Evolutionary conservation across 35 echinoderm and acorn worm genomes (phyloP).

Genomic region (Amphiura filiformis): DNA sequence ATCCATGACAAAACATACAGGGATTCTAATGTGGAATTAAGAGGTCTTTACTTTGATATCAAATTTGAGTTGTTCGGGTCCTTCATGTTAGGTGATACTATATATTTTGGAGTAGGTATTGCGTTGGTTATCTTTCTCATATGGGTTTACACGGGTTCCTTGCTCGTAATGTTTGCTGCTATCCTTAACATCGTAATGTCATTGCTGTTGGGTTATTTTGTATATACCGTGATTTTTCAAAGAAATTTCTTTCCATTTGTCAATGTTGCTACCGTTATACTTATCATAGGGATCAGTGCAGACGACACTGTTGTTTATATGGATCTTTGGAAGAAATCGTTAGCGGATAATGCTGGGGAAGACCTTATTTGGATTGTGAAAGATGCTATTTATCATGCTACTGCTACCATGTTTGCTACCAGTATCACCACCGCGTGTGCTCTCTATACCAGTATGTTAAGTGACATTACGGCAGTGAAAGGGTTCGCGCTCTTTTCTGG

Average conservation of each 20-base stretch:
- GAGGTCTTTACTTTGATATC: slow-evolving; percentile 37
- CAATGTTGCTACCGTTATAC: slow-evolving; percentile 45
- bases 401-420: slow-evolving; percentile 82
- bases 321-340: slow-evolving; percentile 58
- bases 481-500: slow-evolving; percentile 82
- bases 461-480: slow-evolving; percentile 68
- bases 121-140: slow-evolving; percentile 46
- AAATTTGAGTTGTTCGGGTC: slow-evolving; percentile 63
- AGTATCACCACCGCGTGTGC: slow-evolving; percentile 85
- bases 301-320: slow-evolving; percentile 87
- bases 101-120: slow-evolving; percentile 54
- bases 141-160: slow-evolving; percentile 76
- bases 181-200: slow-evolving; percentile 75
- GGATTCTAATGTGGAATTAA: slow-evolving; percentile 48
- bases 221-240: slow-evolving; percentile 64
- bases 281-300: slow-evolving; percentile 83
- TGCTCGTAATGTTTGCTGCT: slow-evolving; percentile 50
- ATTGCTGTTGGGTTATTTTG: slow-evolving; percentile 58
- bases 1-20: slow-evolving; percentile 1
- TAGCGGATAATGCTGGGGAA: not conserved
- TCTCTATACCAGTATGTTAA: slow-evolving; percentile 60
- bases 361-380: slow-evolving; percentile 2
- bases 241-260: slow-evolving; percentile 82
- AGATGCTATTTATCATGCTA: slow-evolving; percentile 66
- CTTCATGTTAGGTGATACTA: slow-evolving; percentile 36